Base-by-base conservation (phyloP, 1,140 invertebrate genomes). In the Oedothorax gibbosus region DNA sequence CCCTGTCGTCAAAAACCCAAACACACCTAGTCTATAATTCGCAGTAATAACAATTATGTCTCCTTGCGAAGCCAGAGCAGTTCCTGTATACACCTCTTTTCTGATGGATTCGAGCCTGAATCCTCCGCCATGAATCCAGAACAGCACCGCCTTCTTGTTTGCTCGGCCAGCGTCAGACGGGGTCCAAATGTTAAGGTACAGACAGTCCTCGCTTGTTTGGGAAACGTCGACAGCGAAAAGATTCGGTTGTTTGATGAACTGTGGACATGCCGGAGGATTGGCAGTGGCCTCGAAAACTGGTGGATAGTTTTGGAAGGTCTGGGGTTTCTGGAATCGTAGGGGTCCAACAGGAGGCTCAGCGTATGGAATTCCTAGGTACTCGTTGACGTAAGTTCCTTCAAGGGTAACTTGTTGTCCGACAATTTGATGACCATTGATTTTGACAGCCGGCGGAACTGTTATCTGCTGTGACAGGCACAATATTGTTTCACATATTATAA, bases 1-100 rank as follows among this genome's bases (percentile, higher is more conserved):
- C 7, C 21, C 69, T 10, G 96, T 94, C 35, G 95, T 95, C 87
- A 98, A 94, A 90, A 98, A 99, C n/a, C 97, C 97, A 86, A 98
- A 94, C 93, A 88, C 85, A 80, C 88, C 88, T 9, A 90, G 80
- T 18, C 90, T 85, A 85, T 90, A 90, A 69, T 90, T 89, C n/a
- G 90, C 86, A 14, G 89, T 89, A 9, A 91, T 87, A 7, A 90
- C 88, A 71, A 91, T 88, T 0, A 90, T 88, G 53, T 88, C 73
- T n/a, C 87, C 88, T 10, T 85, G 57, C 0, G 86, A 57, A 3
- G 89, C 88, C n/a, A 90, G 72, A n/a, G 79, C 71, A 18, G 82
- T 76, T 0, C 87, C 88, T 73, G 88, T 86, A 50, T 81, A 88
- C 57, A 87, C 81, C 12, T 12, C 14, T 15, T 75, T 49, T 6